Evolutionary conservation across 2,797 vertebrate species (phyloP), one percentile per base, ranked within the genome.

Genomic region (Nothura maculosa): DNA sequence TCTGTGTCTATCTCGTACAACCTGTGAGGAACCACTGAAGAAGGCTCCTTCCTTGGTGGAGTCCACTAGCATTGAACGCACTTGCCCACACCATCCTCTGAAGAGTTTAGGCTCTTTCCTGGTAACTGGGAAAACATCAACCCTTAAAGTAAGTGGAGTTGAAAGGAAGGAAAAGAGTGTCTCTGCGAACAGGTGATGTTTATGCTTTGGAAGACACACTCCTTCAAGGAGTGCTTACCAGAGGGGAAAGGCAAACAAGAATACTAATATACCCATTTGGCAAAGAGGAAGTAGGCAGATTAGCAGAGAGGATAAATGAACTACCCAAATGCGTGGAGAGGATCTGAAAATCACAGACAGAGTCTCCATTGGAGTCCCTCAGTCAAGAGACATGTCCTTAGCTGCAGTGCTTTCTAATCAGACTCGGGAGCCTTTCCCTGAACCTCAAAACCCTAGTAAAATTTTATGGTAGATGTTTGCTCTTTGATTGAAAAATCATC

Each of bases 391-490:
- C 34, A 16, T 38, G 61, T 57, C 30, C 57, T 72, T 25, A 50
- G 25, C 30, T 87, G 68, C 30, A 55, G 3, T 54, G 22, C 22
- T 93, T 94, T 83, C n/a, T 81, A 64, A 61, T 68, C 73, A 81
- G 76, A 9, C 28, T 45, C 58, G 42, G 36, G 77, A 91, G 24
- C 45, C 40, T 79, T 85, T 84, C 36, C 30, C 38, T 69, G 30
- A 62, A 20, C 69, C 90, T 89, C 61, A 64, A 84, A 92, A 63
- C 43, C n/a, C 14, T 63, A 86, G 61, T 43, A 57, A 91, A 81
- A 15, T 77, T 79, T 89, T 64, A 60, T 36, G 48, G 43, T 45
- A 30, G 38, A 17, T 69, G 12, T 60, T 90, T 81, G 40, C 57
- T 75, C 5, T 78, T 81, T 54, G 58, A 50, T 47, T 77, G 64